Conservation (phyloP, 2,888 invertebrate species). For the Piscicola geometra region DNA sequence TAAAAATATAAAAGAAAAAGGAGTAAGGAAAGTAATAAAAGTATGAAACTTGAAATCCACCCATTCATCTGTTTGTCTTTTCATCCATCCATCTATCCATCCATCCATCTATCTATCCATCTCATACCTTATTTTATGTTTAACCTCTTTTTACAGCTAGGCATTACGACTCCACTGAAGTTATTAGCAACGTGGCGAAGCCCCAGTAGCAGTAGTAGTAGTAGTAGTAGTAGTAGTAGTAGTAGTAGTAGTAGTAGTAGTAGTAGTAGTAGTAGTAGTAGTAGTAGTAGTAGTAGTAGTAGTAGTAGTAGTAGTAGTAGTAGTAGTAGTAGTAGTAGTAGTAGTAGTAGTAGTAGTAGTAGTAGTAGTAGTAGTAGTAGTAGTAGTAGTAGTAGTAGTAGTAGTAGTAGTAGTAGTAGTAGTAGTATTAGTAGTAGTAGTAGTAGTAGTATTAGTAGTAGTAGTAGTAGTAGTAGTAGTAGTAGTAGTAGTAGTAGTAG, state of each 20-base stretch:
- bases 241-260: slow-evolving; percentile 17
- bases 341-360: slow-evolving; percentile 20
- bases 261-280: slow-evolving; percentile 6
- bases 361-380: slow-evolving; percentile 13
- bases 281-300: slow-evolving; percentile 13
- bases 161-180: too few species aligned
- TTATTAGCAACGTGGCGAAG: too few species aligned
- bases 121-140: background rate
- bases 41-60: background rate
- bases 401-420: background rate
- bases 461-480: slow-evolving; percentile 24
- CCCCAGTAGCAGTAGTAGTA: too few species aligned
- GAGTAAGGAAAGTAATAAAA: too few species aligned
- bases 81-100: slow-evolving; percentile 19
- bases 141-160: too few species aligned
- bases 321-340: slow-evolving; percentile 9
- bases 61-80: slow-evolving; percentile 13
- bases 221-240: slow-evolving; percentile 13
- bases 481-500: slow-evolving; percentile 22
- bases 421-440: background rate
- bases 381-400: background rate
- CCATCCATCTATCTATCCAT: slow-evolving; percentile 1
- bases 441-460: slow-evolving; percentile 10
- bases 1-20: too few species aligned
- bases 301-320: slow-evolving; percentile 19